Conservation (phyloP, 2,113 vertebrate species). For the Xiphophorus maculatus region DNA sequence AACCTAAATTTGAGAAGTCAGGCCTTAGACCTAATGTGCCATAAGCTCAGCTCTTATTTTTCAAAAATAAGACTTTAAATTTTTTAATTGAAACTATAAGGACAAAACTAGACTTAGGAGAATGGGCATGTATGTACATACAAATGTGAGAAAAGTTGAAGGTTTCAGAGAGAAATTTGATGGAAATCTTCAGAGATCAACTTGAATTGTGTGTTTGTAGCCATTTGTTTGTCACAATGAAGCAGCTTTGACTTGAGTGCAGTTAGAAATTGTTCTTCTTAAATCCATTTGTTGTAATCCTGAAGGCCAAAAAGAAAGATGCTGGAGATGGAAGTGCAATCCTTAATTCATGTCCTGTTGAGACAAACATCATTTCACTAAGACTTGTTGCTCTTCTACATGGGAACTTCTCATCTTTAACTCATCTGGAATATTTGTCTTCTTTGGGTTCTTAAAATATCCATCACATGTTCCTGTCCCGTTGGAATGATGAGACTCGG, state of each 20-base stretch:
- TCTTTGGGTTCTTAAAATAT: neutral
- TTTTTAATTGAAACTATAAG: too few species aligned
- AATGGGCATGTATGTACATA: too few species aligned
- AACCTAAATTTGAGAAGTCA: too few species aligned
- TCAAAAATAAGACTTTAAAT: too few species aligned
- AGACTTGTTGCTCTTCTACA: neutral
- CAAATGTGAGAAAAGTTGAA: too few species aligned
- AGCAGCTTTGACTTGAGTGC: neutral
- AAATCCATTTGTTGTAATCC: neutral
- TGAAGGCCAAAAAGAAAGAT: neutral
- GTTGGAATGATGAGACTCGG: neutral
- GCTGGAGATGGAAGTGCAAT: neutral
- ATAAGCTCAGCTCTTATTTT: too few species aligned
- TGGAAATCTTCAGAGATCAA: too few species aligned
- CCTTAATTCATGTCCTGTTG: neutral
- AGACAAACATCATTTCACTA: neutral
- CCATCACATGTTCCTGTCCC: neutral
- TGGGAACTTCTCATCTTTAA: too few species aligned
- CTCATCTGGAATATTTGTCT: neutral
- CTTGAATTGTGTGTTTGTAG: too few species aligned
- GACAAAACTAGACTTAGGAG: too few species aligned
- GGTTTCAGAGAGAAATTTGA: too few species aligned
- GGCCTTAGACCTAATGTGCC: too few species aligned
- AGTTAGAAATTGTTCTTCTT: neutral
- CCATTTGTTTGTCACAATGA: neutral